A percentile compares a stretch with the other conserved stretches of the same genome.
These are phyloP conservation scores for Epirrhoe tristata DNA, from an alignment of 2,888 invertebrate genomes.

Conservation along the genomic window DNA sequence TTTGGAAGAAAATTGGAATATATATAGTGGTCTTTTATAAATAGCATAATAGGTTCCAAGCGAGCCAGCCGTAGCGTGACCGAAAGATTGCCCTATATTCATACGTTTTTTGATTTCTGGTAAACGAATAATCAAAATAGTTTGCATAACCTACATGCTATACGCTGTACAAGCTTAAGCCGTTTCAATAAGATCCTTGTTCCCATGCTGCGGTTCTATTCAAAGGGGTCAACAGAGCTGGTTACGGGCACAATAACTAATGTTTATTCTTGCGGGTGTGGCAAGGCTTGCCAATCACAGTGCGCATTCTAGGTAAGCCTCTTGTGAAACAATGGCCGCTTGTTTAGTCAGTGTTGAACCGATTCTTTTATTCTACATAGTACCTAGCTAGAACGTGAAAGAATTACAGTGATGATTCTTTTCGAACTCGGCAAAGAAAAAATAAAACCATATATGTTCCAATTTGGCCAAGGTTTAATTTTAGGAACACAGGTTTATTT, in stretches of 20 bases:
- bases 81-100: not conserved
- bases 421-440: not conserved
- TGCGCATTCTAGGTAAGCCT: constrained; percentile 27
- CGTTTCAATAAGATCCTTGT: constrained; percentile 31
- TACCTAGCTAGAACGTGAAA: not conserved
- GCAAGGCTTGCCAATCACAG: constrained; percentile 52
- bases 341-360: not conserved
- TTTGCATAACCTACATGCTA: not conserved
- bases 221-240: constrained; percentile 32
- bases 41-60: too few species aligned
- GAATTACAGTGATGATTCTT: not conserved
- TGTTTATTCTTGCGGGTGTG: constrained; percentile 46
- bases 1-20: too few species aligned
- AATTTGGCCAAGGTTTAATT: too few species aligned
- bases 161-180: constrained; percentile 18
- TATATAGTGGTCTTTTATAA: too few species aligned
- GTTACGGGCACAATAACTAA: constrained; percentile 49
- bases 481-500: too few species aligned
- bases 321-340: constrained; percentile 31
- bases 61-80: too few species aligned
- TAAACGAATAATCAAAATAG: not conserved
- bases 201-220: constrained; percentile 1
- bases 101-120: not conserved
- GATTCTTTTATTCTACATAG: not conserved
- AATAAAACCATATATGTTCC: too few species aligned